Evolutionary conservation across 1,140 invertebrate species (phyloP).

Genomic region (Lerema accius): DNA sequence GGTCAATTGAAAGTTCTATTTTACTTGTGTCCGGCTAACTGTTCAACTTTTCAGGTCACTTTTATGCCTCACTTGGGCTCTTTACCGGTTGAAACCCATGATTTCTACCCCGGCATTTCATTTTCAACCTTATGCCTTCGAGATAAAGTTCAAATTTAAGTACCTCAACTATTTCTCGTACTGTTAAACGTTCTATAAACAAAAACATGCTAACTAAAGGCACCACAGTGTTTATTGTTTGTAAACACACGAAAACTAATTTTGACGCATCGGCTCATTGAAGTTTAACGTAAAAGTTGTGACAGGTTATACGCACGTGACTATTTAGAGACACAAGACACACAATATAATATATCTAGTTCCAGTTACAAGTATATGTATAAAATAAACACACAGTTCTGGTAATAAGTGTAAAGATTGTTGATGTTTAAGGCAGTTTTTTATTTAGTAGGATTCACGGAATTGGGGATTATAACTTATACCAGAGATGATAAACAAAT

Average conservation of each 20-base stretch:
- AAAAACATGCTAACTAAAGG: conserved; percentile 35
- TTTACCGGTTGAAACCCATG: conserved; percentile 12
- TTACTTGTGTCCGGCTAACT: conserved; percentile 16
- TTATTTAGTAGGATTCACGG: too few relatives aligned
- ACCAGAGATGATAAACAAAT: too few relatives aligned
- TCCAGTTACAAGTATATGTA: too few relatives aligned
- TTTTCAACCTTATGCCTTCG: conserved; percentile 8
- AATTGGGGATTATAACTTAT: too few relatives aligned
- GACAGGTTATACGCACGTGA: too few relatives aligned
- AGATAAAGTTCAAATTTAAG: conserved; percentile 23
- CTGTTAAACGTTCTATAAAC: conserved; percentile 42
- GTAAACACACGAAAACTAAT: conserved; percentile 3
- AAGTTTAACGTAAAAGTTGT: not conserved
- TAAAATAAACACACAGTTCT: too few relatives aligned
- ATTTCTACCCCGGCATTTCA: not conserved
- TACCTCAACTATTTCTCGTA: conserved; percentile 32
- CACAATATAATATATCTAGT: too few relatives aligned
- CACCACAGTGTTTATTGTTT: conserved; percentile 24
- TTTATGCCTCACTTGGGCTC: conserved; percentile 34
- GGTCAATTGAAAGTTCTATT: conserved; percentile 21
- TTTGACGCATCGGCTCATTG: not conserved
- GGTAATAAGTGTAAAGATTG: too few relatives aligned
- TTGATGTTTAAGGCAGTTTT: too few relatives aligned
- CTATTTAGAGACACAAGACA: too few relatives aligned
- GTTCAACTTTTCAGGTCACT: conserved; percentile 37